Base-by-base conservation (phyloP, 2,113 vertebrate species). In the Tetrax tetrax region DNA sequence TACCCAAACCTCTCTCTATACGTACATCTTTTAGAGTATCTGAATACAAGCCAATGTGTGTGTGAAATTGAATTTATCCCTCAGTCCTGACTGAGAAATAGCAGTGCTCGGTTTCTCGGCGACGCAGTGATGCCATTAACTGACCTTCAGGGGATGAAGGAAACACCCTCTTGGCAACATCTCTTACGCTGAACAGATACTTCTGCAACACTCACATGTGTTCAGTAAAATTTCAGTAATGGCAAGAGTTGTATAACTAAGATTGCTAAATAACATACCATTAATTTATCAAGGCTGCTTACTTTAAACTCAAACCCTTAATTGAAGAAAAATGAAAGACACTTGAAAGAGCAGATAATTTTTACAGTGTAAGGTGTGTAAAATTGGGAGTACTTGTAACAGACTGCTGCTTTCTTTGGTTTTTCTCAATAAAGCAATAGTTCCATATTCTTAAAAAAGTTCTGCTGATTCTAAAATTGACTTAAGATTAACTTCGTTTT, bases 281-380 rank as follows among this genome's bases (percentile, higher is more conserved):
- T 64, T 97, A 69, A 83, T 95, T 96, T 97, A 70, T 88, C 61
- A 95, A 66, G 74, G 45, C 37, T 91, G 85, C 84, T 97, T 95
- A 85, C 70, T 93, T 95, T 93, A 93, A 71, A 78, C 23, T 87
- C 48, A 57, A 70, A 89, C 74, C 75, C 10, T 93, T 97, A 89
- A 78, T 71, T 95, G 90, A 97, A 78, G 57, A 70, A 72, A 79
- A 68, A 76, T 77, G 80, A 96, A 43, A 91, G 77, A 61, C 77
- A 92, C 80, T 89, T 96, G 45, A 87, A 97, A 91, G 38, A 82
- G 22, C 31, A 82, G 50, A 90, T 92, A 8, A n/a, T 86, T 96
- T 93, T 95, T 81, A 79, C 35, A 76, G 94, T 86, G 84, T 25
- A 48, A 75, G 64, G 25, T 83, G 33, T 94, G 38, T 94, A 90